Evolutionary conservation across 2,797 vertebrate genomes (phyloP).

Genomic region (Falco novaeseelandiae): DNA sequence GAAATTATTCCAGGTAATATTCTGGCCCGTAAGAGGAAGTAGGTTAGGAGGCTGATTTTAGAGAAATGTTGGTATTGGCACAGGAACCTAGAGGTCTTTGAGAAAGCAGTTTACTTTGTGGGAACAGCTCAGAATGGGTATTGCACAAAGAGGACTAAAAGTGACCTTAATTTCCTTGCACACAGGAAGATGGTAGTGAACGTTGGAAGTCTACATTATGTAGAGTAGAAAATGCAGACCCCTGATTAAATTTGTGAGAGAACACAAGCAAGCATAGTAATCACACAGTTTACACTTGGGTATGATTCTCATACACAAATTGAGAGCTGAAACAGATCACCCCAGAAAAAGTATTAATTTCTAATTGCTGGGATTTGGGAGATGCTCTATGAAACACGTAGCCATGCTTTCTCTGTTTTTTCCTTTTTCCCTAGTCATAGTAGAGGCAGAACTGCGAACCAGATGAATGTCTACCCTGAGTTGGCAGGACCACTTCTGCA

Average conservation of each 20-base stretch:
- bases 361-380: not conserved
- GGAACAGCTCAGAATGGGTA: not conserved
- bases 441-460: not conserved
- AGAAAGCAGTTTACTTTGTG: not conserved
- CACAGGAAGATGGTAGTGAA: not conserved
- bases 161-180: not conserved
- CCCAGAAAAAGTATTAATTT: not conserved
- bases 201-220: not conserved
- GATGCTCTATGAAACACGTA: not conserved
- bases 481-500: not conserved
- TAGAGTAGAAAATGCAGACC: not conserved
- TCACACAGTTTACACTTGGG: not conserved
- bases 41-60: not conserved
- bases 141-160: not conserved
- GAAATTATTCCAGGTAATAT: not conserved
- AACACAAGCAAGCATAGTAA: not conserved
- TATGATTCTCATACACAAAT: not conserved
- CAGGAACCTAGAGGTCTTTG: not conserved
- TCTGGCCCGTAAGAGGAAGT: not conserved
- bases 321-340: not conserved
- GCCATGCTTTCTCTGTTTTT: not conserved
- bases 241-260: not conserved
- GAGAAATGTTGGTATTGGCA: not conserved
- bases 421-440: not conserved
- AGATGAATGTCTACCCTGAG: not conserved